Evolutionary conservation across 53 echinoderm and acorn worm species (phyloP).

Genomic region (Zoroaster sp.): DNA sequence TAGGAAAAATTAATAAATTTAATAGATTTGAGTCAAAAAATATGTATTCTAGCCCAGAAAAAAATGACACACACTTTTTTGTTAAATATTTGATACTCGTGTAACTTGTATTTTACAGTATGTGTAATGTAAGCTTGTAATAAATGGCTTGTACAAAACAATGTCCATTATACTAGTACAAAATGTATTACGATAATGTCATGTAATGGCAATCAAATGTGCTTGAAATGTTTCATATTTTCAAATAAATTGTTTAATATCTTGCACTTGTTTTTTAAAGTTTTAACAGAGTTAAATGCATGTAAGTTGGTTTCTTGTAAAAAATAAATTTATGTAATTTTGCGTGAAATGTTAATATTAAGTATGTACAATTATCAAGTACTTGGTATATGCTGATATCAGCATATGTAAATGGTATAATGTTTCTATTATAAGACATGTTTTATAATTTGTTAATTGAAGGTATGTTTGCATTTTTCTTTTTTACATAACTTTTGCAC

Average conservation of each 20-base stretch:
- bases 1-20: constrained; percentile 33
- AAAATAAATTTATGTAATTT: constrained; percentile 49
- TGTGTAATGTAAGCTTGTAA: background rate
- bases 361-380: constrained; percentile 49
- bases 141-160: background rate
- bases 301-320: constrained; percentile 34
- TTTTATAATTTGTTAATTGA: constrained; percentile 6
- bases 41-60: constrained; percentile 30
- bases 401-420: constrained; percentile 9
- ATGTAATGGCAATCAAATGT: constrained; percentile 3
- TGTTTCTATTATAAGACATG: background rate
- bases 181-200: constrained; percentile 7
- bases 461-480: constrained; percentile 40
- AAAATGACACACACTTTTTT: constrained; percentile 37
- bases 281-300: constrained; percentile 8
- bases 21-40: background rate
- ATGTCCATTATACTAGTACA: background rate
- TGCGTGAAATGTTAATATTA: constrained; percentile 30
- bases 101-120: constrained; percentile 14
- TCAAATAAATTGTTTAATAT: constrained; percentile 39
- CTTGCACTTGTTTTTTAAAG: constrained; percentile 54
- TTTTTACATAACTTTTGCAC: constrained; percentile 20
- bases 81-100: constrained; percentile 16
- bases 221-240: constrained; percentile 11
- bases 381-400: constrained; percentile 27